Base-by-base conservation (phyloP, 1,140 invertebrate genomes). In the Hypsibius dujardini region DNA sequence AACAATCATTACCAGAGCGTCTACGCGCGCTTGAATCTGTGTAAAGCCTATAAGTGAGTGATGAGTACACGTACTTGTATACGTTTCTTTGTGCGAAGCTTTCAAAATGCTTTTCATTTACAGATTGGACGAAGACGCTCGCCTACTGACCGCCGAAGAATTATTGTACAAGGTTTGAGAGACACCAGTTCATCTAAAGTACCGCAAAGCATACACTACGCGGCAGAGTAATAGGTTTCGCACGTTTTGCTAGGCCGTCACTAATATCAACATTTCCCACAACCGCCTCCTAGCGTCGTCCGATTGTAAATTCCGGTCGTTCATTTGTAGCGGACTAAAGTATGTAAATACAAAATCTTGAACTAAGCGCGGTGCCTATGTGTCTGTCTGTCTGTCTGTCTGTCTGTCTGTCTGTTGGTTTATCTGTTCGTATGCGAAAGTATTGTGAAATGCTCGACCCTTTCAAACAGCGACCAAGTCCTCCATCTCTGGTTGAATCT, bases 401-500 rank as follows among this genome's bases (percentile, higher is more conserved):
- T 28, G 28, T 28, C 28, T 28, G 28, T 28, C 28, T 28, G 28
- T 28, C 28, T 28, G 28, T 28, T 28, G 28, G 28, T 28, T 28
- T 28, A 28, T 28, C 28, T 28, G 28, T 28, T 28, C 28, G 28
- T 28, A 0, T 28, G 28, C 28, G 0, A 28, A 28, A 28, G 28
- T 28, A 28, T 28, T 28, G 28, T 28, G 28, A 28, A 28, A 28
- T 28, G 28, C 28, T 28, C 28, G 28, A 28, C 28, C 28, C 28
- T 28, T 28, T 28, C 28, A 28, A 69, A n/a, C 75, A 84, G 81
- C 81, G 83, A 83, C 74, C 80, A 84, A 76, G 92, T 95, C 3
- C 83, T 99, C 47, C 95, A 99, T 83, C 82, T 98, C 40, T 99
- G 96, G 96, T 83, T 98, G 59, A 94, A 98, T 83, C 90, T 96